These are phyloP conservation scores for Epizoanthus fatuus DNA, from an alignment of 92 coral and sea anemone species.

Conservation along the genomic window DNA sequence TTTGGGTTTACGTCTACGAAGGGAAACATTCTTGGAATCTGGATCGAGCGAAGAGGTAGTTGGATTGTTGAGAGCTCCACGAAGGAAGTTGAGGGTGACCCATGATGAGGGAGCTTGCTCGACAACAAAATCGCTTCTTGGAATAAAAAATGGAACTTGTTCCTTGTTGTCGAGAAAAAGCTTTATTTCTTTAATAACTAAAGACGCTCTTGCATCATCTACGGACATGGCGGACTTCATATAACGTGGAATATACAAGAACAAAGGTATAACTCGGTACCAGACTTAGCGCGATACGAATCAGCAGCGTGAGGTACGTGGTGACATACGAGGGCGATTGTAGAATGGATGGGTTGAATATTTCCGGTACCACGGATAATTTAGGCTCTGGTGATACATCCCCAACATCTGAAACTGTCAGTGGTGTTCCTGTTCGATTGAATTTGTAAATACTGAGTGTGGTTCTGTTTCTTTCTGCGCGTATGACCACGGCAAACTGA, in stretches of 20 bases:
- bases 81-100: conserved; percentile 38
- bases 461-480: conserved; percentile 18
- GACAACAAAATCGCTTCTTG: conserved; percentile 1
- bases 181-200: conserved; percentile 1
- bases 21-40: too few species aligned
- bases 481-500: conserved; percentile 20
- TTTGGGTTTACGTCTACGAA: neutral
- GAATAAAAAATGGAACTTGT: conserved; percentile 30
- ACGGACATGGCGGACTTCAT: neutral
- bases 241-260: conserved; percentile 5
- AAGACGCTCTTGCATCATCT: conserved; percentile 13
- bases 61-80: conserved; percentile 19
- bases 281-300: conserved; percentile 15
- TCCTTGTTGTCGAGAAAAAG: conserved; percentile 19
- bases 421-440: conserved; percentile 1
- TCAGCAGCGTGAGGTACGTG: conserved; percentile 20
- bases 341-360: conserved; percentile 12
- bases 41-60: neutral
- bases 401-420: neutral
- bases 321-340: conserved; percentile 15
- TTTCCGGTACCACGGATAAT: conserved; percentile 7
- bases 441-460: conserved; percentile 1
- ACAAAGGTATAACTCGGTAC: conserved; percentile 15
- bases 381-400: neutral
- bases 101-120: conserved; percentile 10